Base-by-base conservation (phyloP, 2,797 vertebrate genomes). In the Morelia viridis region DNA sequence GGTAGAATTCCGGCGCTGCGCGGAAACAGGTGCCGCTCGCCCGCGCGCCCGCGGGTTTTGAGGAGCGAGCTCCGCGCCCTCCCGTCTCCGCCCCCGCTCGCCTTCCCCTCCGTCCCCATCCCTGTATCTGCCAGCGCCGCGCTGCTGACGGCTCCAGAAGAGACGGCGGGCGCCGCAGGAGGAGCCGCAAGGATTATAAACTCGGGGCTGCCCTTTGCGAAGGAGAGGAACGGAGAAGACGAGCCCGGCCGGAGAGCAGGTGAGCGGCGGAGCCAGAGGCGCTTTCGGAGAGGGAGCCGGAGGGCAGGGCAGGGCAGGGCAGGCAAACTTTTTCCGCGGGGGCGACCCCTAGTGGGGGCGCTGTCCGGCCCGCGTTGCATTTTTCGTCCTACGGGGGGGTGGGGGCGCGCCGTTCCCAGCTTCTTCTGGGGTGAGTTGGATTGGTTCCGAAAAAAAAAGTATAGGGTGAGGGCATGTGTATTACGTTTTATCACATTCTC, bases 81-180 rank as follows among this genome's bases (percentile, higher is more conserved):
- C 92, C 35, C 26, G 19, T 22, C 35, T 31, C 80, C 62, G 60
- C 80, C 50, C 31, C 91, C 9, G 46, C 22, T 15, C 31, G 46
- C 62, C 65, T 41, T 65, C 80, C 71, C 2, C 24, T 19, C 85
- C 90, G 60, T 46, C 41, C 13, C 9, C n/a, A 10, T 71, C 58
- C 35, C 87, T 15, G 56, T 61, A 87, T 22, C 35, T 12, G 71
- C 87, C 22, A 94, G 94, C 94, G 95, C 94, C 89, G 92, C 62
- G 57, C 92, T 91, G 80, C 92, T 91, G 85, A 87, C 50, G 7
- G 87, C 95, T 57, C 85, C 94, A 92, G 68, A 84, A 93, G 57
- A 61, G 76, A 94, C 91, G 68, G 19, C 83, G 61, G 93, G 90
- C 83, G 94, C 93, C 11, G 89, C 87, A 61, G 94, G 41, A 94